Base-by-base conservation (phyloP, 2,888 invertebrate species). In the Cerastis leucographa region DNA sequence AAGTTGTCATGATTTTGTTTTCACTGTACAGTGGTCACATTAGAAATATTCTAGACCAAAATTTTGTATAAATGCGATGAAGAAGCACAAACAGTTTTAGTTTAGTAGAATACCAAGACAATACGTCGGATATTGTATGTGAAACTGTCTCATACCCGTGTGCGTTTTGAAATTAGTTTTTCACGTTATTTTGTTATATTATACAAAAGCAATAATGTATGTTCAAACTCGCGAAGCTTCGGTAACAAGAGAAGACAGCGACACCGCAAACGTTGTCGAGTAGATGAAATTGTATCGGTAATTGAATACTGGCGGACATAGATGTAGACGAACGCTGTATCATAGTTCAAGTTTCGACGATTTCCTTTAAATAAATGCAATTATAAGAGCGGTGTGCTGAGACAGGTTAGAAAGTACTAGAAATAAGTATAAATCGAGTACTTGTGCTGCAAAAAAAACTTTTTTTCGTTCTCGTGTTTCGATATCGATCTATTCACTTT, bases 211-310 rank as follows among this genome's bases (percentile, higher is more conserved):
- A n/a, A 25, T 35, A 56, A 25, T 56, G n/a, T 42, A 65, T 46
- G 51, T n/a, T 49, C 7, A 29, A 51, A 17, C 25, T 61, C 44
- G 72, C 84, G 86, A 84, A 84, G 84, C 84, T 84, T 84, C 83
- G 42, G 74, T 78, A 74, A 85, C 86, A 83, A 84, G 83, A 70
- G 17, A 66, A 62, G 64, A 29, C 61, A 70, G 42, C 56, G 73
- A 64, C 65, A 85, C 42, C 62, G n/a, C 76, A 25, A 56, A 35
- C 69, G 64, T 72, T 72, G 78, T 74, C 62, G 19, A 40, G 29
- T 72, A 87, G 72, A 65, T 73, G 65, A 83, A 82, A 83, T 74
- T 78, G 74, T 83, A 83, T 85, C 73, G 72, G 71, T 85, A 71
- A 69, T 42, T 77, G 42, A 64, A 64, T 62, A 80, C 74, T 54